A percentile compares a stretch with the other conserved stretches of the same genome.
phyloP scores from a whole-genome alignment of 92 coral and sea anemone genomes.

The Heteractis magnifica region DNA sequence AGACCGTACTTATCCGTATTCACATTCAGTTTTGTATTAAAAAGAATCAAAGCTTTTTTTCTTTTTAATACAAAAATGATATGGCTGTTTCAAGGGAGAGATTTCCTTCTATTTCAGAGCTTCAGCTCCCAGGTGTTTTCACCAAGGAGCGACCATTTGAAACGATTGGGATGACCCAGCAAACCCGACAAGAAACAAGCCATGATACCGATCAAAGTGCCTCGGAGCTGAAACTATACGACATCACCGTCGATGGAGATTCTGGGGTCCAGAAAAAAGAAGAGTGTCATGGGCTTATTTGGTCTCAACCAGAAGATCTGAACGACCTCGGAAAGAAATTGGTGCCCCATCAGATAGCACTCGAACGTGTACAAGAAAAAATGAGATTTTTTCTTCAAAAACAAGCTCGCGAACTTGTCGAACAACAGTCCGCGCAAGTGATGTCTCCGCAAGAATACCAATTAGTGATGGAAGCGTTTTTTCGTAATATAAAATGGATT shows the following conservation, averaged over 20 bases:
- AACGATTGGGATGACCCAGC: not conserved
- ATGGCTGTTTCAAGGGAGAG: constrained; percentile 7
- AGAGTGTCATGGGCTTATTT: not conserved
- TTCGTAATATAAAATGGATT: not conserved
- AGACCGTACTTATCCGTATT: not conserved
- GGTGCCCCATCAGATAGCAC: not conserved
- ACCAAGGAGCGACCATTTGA: not conserved
- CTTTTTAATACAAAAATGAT: constrained; percentile 2
- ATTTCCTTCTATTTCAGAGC: not conserved
- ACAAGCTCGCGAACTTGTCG: not conserved
- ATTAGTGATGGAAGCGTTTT: not conserved
- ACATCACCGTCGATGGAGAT: not conserved
- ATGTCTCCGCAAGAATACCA: not conserved
- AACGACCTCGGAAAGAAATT: not conserved
- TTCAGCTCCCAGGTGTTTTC: not conserved
- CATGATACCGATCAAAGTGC: not conserved
- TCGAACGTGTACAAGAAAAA: not conserved
- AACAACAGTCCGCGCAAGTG: not conserved
- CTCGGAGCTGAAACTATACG: not conserved
- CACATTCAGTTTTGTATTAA: not conserved
- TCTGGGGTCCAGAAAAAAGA: not conserved
- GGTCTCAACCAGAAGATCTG: not conserved
- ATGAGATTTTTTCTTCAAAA: not conserved
- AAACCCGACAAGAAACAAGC: not conserved
- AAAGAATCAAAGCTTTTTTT: not conserved